Percentiles rank a stretch among this genome's conserved stretches.
phyloP scores from a whole-genome alignment of 1,140 invertebrate genomes.

The Drosophila albomicans region DNA sequence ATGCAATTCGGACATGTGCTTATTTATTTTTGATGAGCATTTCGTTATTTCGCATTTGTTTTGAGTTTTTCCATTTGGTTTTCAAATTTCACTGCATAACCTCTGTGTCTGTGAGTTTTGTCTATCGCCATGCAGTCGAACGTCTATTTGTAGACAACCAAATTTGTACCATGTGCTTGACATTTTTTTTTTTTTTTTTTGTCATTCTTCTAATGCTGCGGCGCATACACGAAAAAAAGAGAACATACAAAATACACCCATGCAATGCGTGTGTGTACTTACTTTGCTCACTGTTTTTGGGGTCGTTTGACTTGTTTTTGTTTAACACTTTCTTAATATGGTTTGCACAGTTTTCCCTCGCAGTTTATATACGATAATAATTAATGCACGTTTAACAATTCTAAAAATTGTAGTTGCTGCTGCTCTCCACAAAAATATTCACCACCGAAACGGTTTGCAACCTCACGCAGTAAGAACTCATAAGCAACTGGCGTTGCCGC shows the following conservation, averaged over 20 bases:
- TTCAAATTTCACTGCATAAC: conserved; percentile 62
- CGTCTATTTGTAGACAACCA: conserved; percentile 69
- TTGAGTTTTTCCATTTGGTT: conserved; percentile 20
- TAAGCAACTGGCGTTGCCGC: conserved; percentile 31
- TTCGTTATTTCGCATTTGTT: no score
- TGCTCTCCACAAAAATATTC: conserved; percentile 26
- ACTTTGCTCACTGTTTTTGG: conserved; percentile 34
- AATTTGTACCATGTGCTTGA: conserved; percentile 71
- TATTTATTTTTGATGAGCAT: background rate
- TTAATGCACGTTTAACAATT: conserved; percentile 2
- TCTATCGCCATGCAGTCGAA: conserved; percentile 47
- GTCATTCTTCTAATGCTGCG: conserved; percentile 11
- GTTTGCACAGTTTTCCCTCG: background rate
- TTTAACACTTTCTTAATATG: conserved; percentile 13
- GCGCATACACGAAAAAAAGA: conserved; percentile 19
- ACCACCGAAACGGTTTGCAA: conserved; percentile 13
- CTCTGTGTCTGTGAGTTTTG: conserved; percentile 51
- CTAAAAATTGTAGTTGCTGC: background rate
- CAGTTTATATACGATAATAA: conserved; percentile 12
- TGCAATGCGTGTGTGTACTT: conserved; percentile 33
- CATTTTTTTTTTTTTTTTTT: conserved; percentile 25
- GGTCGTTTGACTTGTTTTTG: conserved; percentile 7
- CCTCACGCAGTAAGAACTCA: conserved; percentile 38
- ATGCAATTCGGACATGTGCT: conserved; percentile 30
- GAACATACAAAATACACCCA: background rate